phyloP scores from a whole-genome alignment of 1,140 invertebrate genomes.

The Pachypeltis micranthus region DNA sequence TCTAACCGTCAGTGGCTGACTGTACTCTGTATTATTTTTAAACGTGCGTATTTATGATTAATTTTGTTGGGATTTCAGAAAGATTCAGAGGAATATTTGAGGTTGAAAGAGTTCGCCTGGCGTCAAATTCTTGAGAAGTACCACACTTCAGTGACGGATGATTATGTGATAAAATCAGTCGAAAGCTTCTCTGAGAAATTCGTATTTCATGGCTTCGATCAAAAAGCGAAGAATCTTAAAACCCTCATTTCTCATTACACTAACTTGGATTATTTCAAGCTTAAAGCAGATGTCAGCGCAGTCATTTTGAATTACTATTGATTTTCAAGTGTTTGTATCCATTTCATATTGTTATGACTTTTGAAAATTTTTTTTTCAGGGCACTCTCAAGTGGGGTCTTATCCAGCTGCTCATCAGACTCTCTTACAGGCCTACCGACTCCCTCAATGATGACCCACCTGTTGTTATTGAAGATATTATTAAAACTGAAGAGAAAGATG shows the following conservation, averaged over 20 bases:
- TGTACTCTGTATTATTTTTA: not conserved
- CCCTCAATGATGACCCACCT: not conserved
- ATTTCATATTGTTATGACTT: not conserved
- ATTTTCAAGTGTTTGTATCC: not conserved
- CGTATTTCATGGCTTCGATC: not conserved
- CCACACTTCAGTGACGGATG: not conserved
- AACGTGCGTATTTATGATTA: too few species aligned
- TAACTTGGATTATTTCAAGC: not conserved
- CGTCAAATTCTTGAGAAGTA: not conserved
- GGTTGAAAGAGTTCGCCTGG: not conserved
- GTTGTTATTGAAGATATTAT: not conserved
- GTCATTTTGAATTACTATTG: too few species aligned
- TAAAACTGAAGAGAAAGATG: not conserved
- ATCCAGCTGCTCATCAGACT: not conserved
- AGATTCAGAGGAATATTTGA: not conserved
- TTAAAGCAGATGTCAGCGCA: not conserved
- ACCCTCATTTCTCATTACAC: not conserved
- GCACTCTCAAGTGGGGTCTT: not conserved
- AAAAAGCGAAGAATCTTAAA: not conserved
- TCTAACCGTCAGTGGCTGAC: not conserved
- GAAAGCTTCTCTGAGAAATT: conserved; percentile 1
- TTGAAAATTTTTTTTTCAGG: not conserved
- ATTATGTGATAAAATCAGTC: not conserved
- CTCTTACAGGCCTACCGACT: not conserved
- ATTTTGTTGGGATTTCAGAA: not conserved